Evolutionary conservation across 1,140 invertebrate genomes (phyloP), one percentile per base, ranked within the genome.

Genomic region (Coelopa frigida): DNA sequence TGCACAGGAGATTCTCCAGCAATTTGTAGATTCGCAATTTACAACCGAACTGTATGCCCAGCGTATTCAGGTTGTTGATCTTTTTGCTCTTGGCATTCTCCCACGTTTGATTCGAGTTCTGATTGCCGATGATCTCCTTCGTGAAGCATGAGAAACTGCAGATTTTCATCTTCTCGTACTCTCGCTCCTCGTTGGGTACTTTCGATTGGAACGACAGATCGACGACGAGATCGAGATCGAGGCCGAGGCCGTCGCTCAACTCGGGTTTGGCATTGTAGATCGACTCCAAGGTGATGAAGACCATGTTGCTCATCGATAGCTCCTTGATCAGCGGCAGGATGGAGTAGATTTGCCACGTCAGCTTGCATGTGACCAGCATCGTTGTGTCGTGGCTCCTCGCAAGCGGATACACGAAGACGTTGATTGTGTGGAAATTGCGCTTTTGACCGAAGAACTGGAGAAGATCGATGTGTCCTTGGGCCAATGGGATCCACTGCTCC

Each of bases 331-430:
- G 39, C 11, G 61, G 61, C 27, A 64, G 21, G 11, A 64, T 54
- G 7, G 61, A 53, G 42, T 64, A 63, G 52, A 64, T 59, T 29
- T 64, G 58, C 61, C 61, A 64, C 0, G 46, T 11, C 8, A 46
- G 51, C 31, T 23, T 46, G 0, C 56, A 48, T 5, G 58, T 57
- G 17, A 49, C 41, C 17, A 35, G 23, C 49, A 51, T 6, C 44
- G 39, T 6, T 15, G 24, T 3, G 37, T 38, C 0, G 15, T 1
- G 0, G 37, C 44, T 23, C 49, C 18, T 23, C 46, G 20, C 1
- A 35, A 36, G 5, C 8, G 61, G 56, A 43, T 64, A 64, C 3
- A 64, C 38, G 35, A 47, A 51, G 10, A 58, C 41, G 0, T 46
- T 44, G 1, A 64, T 40, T 24, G 53, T 55, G 50, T 38, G 44